Conservation (phyloP, 2,888 invertebrate genomes). For the Elmis aenea region DNA sequence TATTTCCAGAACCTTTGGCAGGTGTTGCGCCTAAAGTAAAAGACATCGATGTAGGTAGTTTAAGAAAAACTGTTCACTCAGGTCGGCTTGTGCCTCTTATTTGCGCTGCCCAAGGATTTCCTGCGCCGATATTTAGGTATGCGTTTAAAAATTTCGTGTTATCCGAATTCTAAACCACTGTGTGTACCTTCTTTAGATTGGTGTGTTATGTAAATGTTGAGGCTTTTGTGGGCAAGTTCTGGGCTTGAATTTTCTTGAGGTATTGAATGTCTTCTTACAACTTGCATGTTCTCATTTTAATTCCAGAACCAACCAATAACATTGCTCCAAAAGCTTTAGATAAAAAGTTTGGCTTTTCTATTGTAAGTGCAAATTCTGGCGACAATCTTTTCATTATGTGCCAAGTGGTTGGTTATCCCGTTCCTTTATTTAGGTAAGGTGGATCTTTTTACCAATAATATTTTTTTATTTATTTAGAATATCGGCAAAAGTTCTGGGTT, state of each 20-base stretch:
- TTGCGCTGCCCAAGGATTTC: slow-evolving; percentile 52
- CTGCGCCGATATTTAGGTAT: slow-evolving; percentile 64
- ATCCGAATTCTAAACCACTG: background rate
- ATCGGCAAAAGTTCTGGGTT: slow-evolving; percentile 48
- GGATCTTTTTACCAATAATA: slow-evolving; percentile 26
- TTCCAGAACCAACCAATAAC: slow-evolving; percentile 63
- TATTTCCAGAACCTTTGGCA: slow-evolving; percentile 46
- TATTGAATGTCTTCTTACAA: too few species aligned
- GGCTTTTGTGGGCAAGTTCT: too few species aligned
- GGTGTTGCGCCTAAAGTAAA: slow-evolving; percentile 50
- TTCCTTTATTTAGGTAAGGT: slow-evolving; percentile 67
- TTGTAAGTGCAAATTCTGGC: slow-evolving; percentile 19
- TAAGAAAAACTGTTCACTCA: slow-evolving; percentile 40
- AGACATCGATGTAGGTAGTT: slow-evolving; percentile 47
- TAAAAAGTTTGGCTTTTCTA: slow-evolving; percentile 47
- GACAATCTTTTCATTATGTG: slow-evolving; percentile 59
- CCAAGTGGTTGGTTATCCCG: slow-evolving; percentile 65
- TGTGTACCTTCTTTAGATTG: background rate
- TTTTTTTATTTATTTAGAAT: background rate
- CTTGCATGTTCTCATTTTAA: slow-evolving; percentile 5
- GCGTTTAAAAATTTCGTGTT: slow-evolving; percentile 23
- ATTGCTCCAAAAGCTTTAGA: slow-evolving; percentile 53
- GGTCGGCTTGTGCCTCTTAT: slow-evolving; percentile 42
- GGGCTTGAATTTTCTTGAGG: slow-evolving; percentile 12
- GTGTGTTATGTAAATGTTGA: too few species aligned